Evolutionary conservation across 2,888 invertebrate genomes (phyloP), one percentile per base, ranked within the genome.

Genomic region (Autographa pulchrina): DNA sequence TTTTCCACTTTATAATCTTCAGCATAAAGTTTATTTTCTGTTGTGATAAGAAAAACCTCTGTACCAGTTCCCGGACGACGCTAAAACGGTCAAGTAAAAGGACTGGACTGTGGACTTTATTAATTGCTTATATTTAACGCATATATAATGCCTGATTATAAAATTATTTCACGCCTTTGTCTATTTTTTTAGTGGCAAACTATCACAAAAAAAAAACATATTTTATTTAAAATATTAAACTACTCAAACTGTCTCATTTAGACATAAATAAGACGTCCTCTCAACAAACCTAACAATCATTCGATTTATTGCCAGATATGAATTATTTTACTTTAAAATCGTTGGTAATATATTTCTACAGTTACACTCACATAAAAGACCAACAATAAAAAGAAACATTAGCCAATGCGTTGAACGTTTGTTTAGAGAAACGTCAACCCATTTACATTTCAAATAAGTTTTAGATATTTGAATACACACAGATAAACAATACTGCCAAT

Each of bases 401-500:
- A 43, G 43, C 43, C 5, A 43, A 4, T n/a, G 48, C n/a, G 48
- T 48, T n/a, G 48, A 48, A n/a, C 48, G 48, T 48, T 48, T 48
- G 48, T 48, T 48, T 48, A n/a, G 48, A 48, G 7, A n/a, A n/a
- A 48, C 48, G 48, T 48, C 48, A n/a, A 48, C 48, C 48, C n/a
- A 48, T 48, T 48, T 48, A 2, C n/a, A 48, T 48, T 48, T n/a
- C 48, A n/a, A 5, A 48, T 48, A 48, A 7, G 25, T 25, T 25
- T 25, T 25, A 25, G 7, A 48, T n/a, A n/a, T 14, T 43, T 3
- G 5, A 43, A 48, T 38, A 38, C 38, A 38, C 38, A 11, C n/a
- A 48, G n/a, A 48, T n/a, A 48, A 48, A 48, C 48, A 48, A 48
- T 48, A n/a, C 5, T n/a, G 4, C 6, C 41, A 13, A 41, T 41